Percentiles rank a stretch among this genome's conserved stretches.
These are phyloP conservation scores for Cuculus canorus DNA, from an alignment of 2,797 vertebrate species.

Conservation along the genomic window DNA sequence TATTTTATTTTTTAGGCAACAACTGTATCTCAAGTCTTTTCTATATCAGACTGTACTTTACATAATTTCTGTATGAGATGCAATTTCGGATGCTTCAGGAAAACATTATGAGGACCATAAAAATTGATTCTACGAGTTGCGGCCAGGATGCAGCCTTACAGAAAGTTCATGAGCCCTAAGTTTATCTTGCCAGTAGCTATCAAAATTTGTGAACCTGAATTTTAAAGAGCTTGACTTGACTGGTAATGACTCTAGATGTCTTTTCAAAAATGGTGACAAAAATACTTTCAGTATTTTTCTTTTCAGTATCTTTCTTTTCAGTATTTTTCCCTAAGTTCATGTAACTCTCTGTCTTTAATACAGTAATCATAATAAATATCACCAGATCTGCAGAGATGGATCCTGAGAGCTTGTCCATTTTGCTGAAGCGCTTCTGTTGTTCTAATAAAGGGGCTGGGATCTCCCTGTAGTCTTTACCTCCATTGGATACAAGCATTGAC, in stretches of 20 bases:
- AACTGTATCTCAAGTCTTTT: neutral
- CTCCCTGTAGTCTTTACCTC: neutral
- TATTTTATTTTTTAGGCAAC: neutral
- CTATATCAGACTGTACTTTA: neutral
- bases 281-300: neutral
- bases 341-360: neutral
- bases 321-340: neutral
- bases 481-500: neutral
- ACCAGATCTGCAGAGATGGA: neutral
- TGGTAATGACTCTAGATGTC: neutral
- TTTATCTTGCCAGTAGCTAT: neutral
- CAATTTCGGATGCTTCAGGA: neutral
- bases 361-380: neutral
- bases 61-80: neutral
- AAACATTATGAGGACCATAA: neutral
- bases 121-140: neutral
- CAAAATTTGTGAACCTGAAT: neutral
- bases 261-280: neutral
- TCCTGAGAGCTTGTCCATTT: neutral
- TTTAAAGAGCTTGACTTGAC: constrained; percentile 13
- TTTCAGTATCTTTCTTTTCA: accelerated
- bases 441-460: neutral
- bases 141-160: neutral
- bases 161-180: neutral
- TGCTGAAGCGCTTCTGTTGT: neutral